phyloP scores from a whole-genome alignment of 1,140 invertebrate species.

The Lasioglossum baleicum region DNA sequence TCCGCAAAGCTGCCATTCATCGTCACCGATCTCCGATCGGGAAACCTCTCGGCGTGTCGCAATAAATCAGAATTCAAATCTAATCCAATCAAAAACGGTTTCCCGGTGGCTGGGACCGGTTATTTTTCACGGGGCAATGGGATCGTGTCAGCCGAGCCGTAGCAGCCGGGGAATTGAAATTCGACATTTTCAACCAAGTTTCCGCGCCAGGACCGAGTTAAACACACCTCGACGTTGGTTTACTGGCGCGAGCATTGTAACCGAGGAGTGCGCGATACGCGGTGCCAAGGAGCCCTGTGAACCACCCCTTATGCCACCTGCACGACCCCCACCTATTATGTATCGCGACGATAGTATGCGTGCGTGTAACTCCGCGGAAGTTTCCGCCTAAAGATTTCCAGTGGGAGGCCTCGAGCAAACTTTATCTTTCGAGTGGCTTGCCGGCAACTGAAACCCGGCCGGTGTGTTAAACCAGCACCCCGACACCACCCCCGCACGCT shows the following conservation, averaged over 20 bases:
- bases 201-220: slow-evolving; percentile 35
- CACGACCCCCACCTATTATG: not conserved
- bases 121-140: slow-evolving; percentile 44
- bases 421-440: slow-evolving; percentile 49
- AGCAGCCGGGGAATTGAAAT: slow-evolving; percentile 48
- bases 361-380: slow-evolving; percentile 24
- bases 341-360: slow-evolving; percentile 29
- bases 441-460: slow-evolving; percentile 20
- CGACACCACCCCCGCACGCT: not conserved
- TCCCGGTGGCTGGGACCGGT: not conserved
- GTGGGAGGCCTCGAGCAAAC: slow-evolving; percentile 49
- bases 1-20: not conserved
- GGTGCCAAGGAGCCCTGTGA: not conserved
- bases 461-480: slow-evolving; percentile 24
- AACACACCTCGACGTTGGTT: slow-evolving; percentile 52
- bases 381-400: slow-evolving; percentile 58
- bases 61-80: slow-evolving; percentile 50
- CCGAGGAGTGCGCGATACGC: not conserved
- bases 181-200: slow-evolving; percentile 45
- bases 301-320: not conserved
- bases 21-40: not conserved
- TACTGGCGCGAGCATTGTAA: slow-evolving; percentile 19
- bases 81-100: slow-evolving; percentile 48
- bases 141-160: not conserved
- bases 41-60: not conserved